Base-by-base conservation (phyloP, 2,888 invertebrate genomes). In the Actias luna region DNA sequence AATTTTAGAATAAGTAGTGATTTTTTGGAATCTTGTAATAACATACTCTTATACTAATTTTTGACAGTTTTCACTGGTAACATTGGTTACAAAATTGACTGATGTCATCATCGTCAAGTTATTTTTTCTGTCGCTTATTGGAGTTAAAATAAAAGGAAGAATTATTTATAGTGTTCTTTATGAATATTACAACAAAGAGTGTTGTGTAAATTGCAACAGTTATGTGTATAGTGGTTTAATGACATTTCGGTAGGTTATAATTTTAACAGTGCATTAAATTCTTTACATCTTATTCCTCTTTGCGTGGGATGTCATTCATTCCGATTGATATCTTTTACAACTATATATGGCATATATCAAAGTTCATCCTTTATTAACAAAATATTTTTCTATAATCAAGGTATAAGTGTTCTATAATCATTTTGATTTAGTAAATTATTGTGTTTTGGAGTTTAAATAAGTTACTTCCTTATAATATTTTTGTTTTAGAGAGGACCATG, bases 301-400 rank as follows among this genome's bases (percentile, higher is more conserved):
- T 86, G 90, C 87, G 91, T 92, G 88, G 91, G 92, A 82, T 85
- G 87, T 83, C 79, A 10, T 55, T 55, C 16, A 55, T 29, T 29
- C 52, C 46, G 2, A 42, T 42, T 42, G 42, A 52, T 52, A 55
- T 55, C 52, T 55, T 55, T 46, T 55, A 55, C 16, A 55, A 29
- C 29, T 29, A 8, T 55, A 29, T 14, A 55, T 55, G 27, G 29
- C 16, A 3, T 29, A 29, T 29, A 55, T 29, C 27, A 55, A 29
- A 52, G 25, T 16, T 55, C 16, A 16, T 55, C n/a, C 14, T 4
- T 16, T 0, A 29, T 16, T 16, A 55, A 16, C 29, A 27, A 29
- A 29, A 55, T 1, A 16, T 55, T 55, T 16, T 55, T 27, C 12
- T 14, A 55, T 55, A 55, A 55, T 55, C 52, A 29, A 29, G 52